Conservation (phyloP, 2,797 vertebrate species). For the Bradypus variegatus region DNA sequence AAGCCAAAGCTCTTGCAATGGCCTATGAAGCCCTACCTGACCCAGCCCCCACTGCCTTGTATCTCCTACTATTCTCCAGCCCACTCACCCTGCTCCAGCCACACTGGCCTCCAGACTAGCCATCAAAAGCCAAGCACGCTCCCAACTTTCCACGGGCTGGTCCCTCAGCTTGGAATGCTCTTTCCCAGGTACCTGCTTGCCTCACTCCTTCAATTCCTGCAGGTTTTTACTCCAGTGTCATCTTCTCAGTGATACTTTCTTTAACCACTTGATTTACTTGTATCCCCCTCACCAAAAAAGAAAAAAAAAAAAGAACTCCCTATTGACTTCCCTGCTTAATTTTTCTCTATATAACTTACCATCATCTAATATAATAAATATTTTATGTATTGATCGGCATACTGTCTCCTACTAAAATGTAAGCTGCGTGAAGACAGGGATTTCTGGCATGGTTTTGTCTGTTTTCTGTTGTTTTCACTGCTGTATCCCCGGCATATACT, state of each 20-base stretch:
- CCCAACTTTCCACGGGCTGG: background rate
- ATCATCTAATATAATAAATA: background rate
- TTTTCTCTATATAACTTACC: background rate
- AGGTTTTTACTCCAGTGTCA: background rate
- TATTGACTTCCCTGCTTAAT: background rate
- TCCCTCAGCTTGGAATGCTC: background rate
- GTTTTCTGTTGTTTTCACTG: background rate
- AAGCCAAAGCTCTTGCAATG: background rate
- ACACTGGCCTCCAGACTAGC: background rate
- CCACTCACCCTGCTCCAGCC: background rate
- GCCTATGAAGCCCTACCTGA: background rate
- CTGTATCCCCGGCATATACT: background rate
- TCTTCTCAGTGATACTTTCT: background rate
- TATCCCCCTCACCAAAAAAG: background rate
- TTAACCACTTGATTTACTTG: background rate
- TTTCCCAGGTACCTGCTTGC: too few species aligned
- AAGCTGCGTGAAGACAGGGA: background rate
- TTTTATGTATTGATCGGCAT: background rate
- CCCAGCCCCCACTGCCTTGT: background rate
- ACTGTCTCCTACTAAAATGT: background rate
- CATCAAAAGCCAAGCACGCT: background rate
- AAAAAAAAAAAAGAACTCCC: background rate
- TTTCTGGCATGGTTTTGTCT: background rate
- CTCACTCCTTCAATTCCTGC: background rate
- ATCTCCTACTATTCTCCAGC: background rate